Base-by-base conservation (phyloP, 1,140 invertebrate species). In the Pogonomyrmex barbatus region DNA sequence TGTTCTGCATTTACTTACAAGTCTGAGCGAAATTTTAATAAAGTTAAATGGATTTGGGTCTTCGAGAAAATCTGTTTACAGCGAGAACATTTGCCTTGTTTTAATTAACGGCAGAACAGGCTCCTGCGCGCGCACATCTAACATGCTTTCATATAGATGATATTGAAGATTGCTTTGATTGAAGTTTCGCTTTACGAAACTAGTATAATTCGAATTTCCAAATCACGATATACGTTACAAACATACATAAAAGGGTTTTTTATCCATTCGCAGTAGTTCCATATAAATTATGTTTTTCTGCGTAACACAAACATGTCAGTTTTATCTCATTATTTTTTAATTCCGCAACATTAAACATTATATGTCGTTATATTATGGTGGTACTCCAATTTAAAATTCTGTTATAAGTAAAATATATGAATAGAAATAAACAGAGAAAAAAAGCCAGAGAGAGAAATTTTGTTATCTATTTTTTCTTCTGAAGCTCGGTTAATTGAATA, bases 1-100 rank as follows among this genome's bases (percentile, higher is more conserved):
- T 33, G 52, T 67, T 76, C 70, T n/a, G 78, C 78, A 70, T 81
- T 70, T 70, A 56, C 50, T 81, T 47, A 67, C 50, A 45, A 70
- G 12, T 50, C 65, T 24, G 42, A 50, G 50, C 39, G 52, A 81
- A 81, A 81, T 70, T 81, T 81, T 81, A 70, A 81, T 81, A 56
- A 70, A 70, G 50, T 56, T 33, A 70, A 70, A 81, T 58, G 24
- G 50, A 81, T 81, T 68, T 47, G 14, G 50, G 39, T 68, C 17
- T 81, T 58, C 1, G 24, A 36, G 52, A 36, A 45, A 36, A 56
- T 5, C n/a, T 68, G 24, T 70, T 70, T 70, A 33, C 52, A 42
- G 10, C 24, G 9, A 56, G 47, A 79, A 42, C 9, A 70, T 70
- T 54, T 68, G n/a, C 45, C n/a, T 39, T 12, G 24, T 81, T 70